A percentile compares a stretch with the other conserved stretches of the same genome.
These are phyloP conservation scores for Rhadina sibilatrix DNA, from an alignment of 2,113 vertebrate species.

Conservation along the genomic window DNA sequence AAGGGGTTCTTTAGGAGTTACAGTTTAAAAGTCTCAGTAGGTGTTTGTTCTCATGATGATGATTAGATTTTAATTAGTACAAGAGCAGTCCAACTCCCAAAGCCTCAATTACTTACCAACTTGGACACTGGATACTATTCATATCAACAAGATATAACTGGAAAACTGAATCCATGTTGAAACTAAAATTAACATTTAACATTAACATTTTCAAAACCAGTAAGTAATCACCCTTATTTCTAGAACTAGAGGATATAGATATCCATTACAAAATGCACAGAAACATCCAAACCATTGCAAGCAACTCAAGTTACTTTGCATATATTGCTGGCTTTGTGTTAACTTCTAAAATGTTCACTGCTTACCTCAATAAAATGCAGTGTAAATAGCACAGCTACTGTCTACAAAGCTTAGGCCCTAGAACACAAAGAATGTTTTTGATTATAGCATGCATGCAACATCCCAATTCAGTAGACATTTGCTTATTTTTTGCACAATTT, in stretches of 20 bases:
- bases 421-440: not conserved
- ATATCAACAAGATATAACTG: conserved; percentile 11
- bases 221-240: not conserved
- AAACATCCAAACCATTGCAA: not conserved
- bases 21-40: conserved; percentile 20
- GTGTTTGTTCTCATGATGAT: conserved; percentile 37
- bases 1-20: not conserved
- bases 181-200: conserved; percentile 30
- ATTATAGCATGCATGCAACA: fast-evolving
- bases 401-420: not conserved
- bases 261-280: not conserved
- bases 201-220: not conserved
- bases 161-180: not conserved
- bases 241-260: not conserved
- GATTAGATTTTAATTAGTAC: conserved; percentile 62
- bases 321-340: not conserved
- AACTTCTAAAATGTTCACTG: not conserved
- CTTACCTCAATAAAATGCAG: not conserved
- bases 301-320: not conserved
- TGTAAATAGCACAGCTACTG: not conserved
- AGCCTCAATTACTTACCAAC: conserved; percentile 4
- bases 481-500: not conserved
- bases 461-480: not conserved
- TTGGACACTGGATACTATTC: conserved; percentile 26
- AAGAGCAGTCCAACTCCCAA: conserved; percentile 32